Evolutionary conservation across 2,113 vertebrate genomes (phyloP), one percentile per base, ranked within the genome.

Genomic region (Burhinus bistriatus): DNA sequence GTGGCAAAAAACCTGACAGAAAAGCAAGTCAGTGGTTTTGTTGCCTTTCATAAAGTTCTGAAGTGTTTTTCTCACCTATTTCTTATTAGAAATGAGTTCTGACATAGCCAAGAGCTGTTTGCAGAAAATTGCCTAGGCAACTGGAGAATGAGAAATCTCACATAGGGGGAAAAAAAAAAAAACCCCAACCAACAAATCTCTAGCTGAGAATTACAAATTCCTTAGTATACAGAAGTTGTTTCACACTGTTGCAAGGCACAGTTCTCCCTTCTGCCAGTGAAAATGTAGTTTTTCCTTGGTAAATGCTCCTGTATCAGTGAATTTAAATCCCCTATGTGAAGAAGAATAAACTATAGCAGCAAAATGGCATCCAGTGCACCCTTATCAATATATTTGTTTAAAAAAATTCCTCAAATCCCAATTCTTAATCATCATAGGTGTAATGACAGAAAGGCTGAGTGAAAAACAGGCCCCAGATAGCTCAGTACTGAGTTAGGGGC

Each of bases 61-160:
- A 52, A 57, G 84, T 58, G 7, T 15, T 94, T 96, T 78, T 66
- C 44, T 77, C 58, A 42, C 40, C 78, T 76, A 51, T 61, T 76
- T 87, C 61, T 36, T 76, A 88, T 65, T 83, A 85, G 54, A 95
- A 85, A 85, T 79, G 1, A 91, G 57, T 83, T 52, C 57, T 94
- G 87, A 80, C 70, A 80, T 47, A 84, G 72, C 52, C 70, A 91
- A 85, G 81, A 89, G 66, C 44, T 91, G 57, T 89, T 68, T 52
- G 52, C 59, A 89, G 90, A 92, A 89, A 87, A 95, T 95, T 92
- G 79, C 69, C 73, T 83, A 38, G 57, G 83, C 2, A 5, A 79
- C 72, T 75, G 61, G 34, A 93, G 88, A 91, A 92, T 75, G 73
- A 84, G 61, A 93, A 82, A 77, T 91, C 73, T 93, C 61, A 72